Evolutionary conservation across 2,888 invertebrate genomes (phyloP), one percentile per base, ranked within the genome.

Genomic region (Cerastis rubricosa): DNA sequence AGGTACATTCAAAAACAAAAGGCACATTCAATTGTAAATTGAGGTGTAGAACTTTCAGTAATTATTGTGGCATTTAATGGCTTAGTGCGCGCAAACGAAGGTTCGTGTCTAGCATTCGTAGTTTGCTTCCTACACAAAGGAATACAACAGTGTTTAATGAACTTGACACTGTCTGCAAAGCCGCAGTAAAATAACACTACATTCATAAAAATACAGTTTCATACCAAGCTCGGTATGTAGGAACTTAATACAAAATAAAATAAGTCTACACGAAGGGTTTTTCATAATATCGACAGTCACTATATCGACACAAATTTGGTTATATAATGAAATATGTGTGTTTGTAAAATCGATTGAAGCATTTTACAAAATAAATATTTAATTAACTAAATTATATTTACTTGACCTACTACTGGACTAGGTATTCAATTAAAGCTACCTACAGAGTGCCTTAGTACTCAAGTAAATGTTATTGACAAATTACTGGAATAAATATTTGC

Each of bases 41-140:
- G 57, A 78, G 82, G 75, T 68, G 69, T 66, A 61, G 74, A 80
- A 76, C 81, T 80, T 82, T 77, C 80, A 85, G 89, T 92, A 91
- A 90, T 92, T 90, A 91, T 91, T 89, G 88, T 86, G 84, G 84
- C 86, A 81, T 89, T 92, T 91, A 91, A 91, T 91, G 84, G 86
- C 87, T 84, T 81, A 82, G 80, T 80, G 82, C 84, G 76, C 76
- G 87, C 89, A 90, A 92, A 91, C 88, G 85, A 89, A 89, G 83
- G 87, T 90, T 89, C 91, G 91, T 91, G 90, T 89, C 84, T 88
- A 80, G 78, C 85, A 85, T 89, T 89, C 71, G 75, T 85, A 85
- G 87, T 86, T 81, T 64, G 68, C 54, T 77, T 78, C 73, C 68
- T 71, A 73, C 76, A 81, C 85, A 74, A 81, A 75, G 67, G 76